Percentiles rank a stretch among this genome's conserved stretches.
Evolutionary conservation across 2,113 vertebrate species (phyloP).

Genomic region (Lipophrys pholis): DNA sequence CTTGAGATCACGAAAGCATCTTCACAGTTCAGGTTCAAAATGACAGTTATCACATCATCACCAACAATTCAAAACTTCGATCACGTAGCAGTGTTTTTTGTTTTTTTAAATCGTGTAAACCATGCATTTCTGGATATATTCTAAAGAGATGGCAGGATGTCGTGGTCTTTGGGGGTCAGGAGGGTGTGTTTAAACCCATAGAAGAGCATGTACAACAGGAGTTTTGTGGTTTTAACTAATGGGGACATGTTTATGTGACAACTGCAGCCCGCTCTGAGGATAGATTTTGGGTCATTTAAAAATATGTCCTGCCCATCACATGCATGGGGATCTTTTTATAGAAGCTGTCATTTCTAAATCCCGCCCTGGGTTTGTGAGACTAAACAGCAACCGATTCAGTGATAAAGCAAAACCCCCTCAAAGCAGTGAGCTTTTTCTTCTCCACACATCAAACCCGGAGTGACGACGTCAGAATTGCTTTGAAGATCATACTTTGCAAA

Average conservation of each 20-base stretch:
- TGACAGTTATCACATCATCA: conserved; percentile 8
- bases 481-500: conserved; percentile 24
- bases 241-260: conserved; percentile 4
- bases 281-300: conserved; percentile 55
- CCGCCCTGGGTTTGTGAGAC: conserved; percentile 25
- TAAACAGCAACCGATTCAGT: conserved; percentile 11
- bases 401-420: conserved; percentile 29
- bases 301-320: conserved; percentile 36
- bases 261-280: conserved; percentile 14
- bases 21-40: conserved; percentile 32
- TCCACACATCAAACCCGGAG: conserved; percentile 37
- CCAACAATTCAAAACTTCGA: conserved; percentile 21
- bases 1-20: conserved; percentile 46
- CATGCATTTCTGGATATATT: conserved; percentile 19
- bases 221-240: conserved; percentile 25
- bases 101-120: conserved; percentile 42
- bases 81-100: neutral
- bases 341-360: conserved; percentile 48
- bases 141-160: neutral
- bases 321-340: conserved; percentile 49
- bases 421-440: conserved; percentile 17
- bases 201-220: neutral
- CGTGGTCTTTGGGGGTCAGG: neutral
- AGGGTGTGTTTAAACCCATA: conserved; percentile 7
- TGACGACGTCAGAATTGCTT: conserved; percentile 20